These are phyloP conservation scores for Heteronetta atricapilla DNA, from an alignment of 2,113 vertebrate genomes.

Conservation along the genomic window DNA sequence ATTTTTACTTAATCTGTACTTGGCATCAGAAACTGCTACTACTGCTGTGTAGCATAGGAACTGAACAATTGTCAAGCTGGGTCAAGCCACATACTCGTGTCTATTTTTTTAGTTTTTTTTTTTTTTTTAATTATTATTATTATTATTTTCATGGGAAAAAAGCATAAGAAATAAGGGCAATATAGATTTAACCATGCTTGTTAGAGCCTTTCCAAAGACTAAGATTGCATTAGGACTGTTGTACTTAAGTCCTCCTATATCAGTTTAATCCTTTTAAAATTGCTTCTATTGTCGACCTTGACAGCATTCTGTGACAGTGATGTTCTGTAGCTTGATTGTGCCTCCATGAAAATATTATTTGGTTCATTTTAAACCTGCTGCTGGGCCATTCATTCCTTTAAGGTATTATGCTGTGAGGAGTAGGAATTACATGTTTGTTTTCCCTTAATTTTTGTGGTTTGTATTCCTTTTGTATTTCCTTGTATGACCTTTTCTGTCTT, in stretches of 20 bases:
- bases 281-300: neutral
- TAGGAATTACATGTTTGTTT: neutral
- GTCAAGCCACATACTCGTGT: neutral
- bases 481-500: neutral
- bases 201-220: neutral
- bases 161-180: neutral
- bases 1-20: neutral
- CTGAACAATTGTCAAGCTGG: neutral
- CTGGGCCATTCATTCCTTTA: neutral
- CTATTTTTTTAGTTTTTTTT: neutral
- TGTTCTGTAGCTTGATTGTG: neutral
- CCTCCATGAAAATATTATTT: neutral
- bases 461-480: neutral
- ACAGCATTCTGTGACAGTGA: neutral
- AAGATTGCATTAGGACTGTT: neutral
- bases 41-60: neutral
- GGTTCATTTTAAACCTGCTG: neutral
- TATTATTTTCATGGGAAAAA: neutral
- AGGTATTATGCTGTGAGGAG: neutral
- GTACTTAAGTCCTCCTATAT: neutral
- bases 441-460: neutral
- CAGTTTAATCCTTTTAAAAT: neutral
- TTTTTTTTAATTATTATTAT: neutral
- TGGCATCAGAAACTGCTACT: neutral
- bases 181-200: neutral